Conservation (phyloP, 2,888 invertebrate species). For the Therioaphis trifolii region DNA sequence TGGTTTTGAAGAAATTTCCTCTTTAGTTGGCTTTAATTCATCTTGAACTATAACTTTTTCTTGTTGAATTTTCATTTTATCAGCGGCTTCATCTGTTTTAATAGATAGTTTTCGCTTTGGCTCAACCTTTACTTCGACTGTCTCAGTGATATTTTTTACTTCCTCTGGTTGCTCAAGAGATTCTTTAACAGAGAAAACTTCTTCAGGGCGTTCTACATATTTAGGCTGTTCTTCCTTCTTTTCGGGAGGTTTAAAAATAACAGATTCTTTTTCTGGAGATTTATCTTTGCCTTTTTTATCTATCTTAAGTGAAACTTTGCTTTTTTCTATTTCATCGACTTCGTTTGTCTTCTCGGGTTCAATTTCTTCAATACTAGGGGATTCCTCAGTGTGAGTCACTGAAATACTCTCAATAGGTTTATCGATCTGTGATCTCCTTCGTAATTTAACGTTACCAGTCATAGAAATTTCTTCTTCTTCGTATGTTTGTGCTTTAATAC, state of each 20-base stretch:
- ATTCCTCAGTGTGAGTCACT: too few relatives aligned
- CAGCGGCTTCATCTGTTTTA: conserved; percentile 74
- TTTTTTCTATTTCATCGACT: too few relatives aligned
- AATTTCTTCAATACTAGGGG: too few relatives aligned
- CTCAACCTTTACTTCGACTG: conserved; percentile 67
- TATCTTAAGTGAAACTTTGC: too few relatives aligned
- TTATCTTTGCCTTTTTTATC: too few relatives aligned
- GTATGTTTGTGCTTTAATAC: conserved; percentile 85
- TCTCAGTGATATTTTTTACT: conserved; percentile 66
- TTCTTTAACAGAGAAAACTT: conserved; percentile 67
- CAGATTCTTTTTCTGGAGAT: conserved; percentile 63
- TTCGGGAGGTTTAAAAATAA: conserved; percentile 34
- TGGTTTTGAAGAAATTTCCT: conserved; percentile 66
- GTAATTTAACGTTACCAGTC: conserved; percentile 84
- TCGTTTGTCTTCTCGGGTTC: too few relatives aligned
- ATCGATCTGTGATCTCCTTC: conserved; percentile 71
- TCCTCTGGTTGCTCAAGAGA: conserved; percentile 67
- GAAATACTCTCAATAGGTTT: not conserved
- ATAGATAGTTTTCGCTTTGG: conserved; percentile 73
- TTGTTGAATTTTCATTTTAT: conserved; percentile 77
- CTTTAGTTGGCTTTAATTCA: not conserved
- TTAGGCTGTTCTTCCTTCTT: conserved; percentile 66
- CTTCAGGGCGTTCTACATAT: too few relatives aligned
- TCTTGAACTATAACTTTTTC: conserved; percentile 68
- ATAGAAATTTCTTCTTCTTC: conserved; percentile 89